Base-by-base conservation (phyloP, 2,797 vertebrate species). In the Saxicola maurus region DNA sequence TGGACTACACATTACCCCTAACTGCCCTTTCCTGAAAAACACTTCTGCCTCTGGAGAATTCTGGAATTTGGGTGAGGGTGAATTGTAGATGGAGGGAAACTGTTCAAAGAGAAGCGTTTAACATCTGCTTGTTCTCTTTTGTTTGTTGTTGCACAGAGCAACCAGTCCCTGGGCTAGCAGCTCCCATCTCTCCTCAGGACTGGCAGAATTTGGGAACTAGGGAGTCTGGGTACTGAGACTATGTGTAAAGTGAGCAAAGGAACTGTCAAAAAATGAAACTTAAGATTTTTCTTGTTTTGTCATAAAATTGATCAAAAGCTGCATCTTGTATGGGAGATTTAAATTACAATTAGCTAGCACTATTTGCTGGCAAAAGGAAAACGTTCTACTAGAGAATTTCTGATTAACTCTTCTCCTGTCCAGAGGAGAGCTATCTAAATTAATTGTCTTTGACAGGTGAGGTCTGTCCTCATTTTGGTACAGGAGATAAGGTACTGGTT, bases 381-480 rank as follows among this genome's bases (percentile, higher is more conserved):
- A 83, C 28, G 21, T 72, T 91, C n/a, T 86, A 6, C 45, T 9
- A 37, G 52, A 73, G 49, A 57, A 88, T 73, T 92, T 83, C 80
- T 86, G 64, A 87, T 94, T 93, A 92, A 82, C 86, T 90, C 60
- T 78, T 87, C 61, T 95, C 40, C 67, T 91, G 87, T 86, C 80
- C 64, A 69, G 74, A 60, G 71, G 31, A 89, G 48, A 94, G 45
- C 64, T 76, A 71, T 86, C 82, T 92, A 76, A 82, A 88, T 89
- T 92, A 93, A 89, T 85, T 91, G 77, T n/a, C 87, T 94, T 57
- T 94, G 89, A 93, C 84, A 91, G 62, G 62, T 85, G 66, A 91
- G 62, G 59, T 95, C 91, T 91, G 84, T 94, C 76, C 93, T 89
- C 68, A 52, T 91, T 79, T 92, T 89, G 82, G 72, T 85, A 65